Evolutionary conservation across 2,888 invertebrate species (phyloP).

Genomic region (Eilema caniola): DNA sequence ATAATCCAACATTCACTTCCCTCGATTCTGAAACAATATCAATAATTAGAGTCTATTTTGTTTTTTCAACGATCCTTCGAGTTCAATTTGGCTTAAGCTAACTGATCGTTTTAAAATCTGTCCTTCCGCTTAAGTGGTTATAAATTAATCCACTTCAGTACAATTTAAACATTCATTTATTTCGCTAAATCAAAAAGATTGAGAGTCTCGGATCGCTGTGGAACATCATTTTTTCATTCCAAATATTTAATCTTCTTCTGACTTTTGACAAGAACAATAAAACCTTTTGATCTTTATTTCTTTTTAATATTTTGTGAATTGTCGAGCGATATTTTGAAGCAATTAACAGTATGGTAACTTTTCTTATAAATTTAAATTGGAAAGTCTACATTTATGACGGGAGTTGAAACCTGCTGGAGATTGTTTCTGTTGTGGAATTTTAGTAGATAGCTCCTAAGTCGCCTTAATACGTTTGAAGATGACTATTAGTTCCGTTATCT

Average conservation of each 20-base stretch:
- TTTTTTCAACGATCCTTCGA: slow-evolving; percentile 16
- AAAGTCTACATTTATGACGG: neutral
- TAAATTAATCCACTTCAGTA: slow-evolving; percentile 37
- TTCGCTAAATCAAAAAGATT: slow-evolving; percentile 36
- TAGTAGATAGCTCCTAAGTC: neutral
- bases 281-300: slow-evolving; percentile 37
- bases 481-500: too few relatives aligned
- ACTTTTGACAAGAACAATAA: slow-evolving; percentile 37
- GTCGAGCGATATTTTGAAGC: neutral
- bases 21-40: neutral
- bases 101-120: slow-evolving; percentile 24
- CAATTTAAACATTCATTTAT: slow-evolving; percentile 29
- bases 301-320: slow-evolving; percentile 30
- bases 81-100: slow-evolving; percentile 37
- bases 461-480: too few relatives aligned
- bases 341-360: slow-evolving; percentile 4
- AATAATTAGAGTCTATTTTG: slow-evolving; percentile 5
- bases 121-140: slow-evolving; percentile 35
- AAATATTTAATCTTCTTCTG: slow-evolving; percentile 41
- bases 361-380: neutral
- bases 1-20: neutral
- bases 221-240: slow-evolving; percentile 9
- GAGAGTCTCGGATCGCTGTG: slow-evolving; percentile 23
- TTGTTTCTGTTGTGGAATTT: neutral
- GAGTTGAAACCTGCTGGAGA: neutral